Base-by-base conservation (phyloP, 1,140 invertebrate genomes). In the Agraylea sexmaculata region DNA sequence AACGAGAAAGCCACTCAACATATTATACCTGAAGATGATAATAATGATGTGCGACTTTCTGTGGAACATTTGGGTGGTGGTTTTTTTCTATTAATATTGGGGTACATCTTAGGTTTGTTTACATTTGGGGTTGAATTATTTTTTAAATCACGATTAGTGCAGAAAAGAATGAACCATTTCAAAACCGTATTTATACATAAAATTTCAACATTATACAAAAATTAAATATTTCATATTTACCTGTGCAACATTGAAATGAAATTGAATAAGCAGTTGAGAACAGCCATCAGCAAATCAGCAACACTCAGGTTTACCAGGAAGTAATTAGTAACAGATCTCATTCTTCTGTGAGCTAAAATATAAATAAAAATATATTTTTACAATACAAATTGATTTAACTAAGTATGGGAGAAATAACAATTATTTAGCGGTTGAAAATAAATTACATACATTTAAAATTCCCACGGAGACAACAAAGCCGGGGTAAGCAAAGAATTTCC, bases 261-360 rank as follows among this genome's bases (percentile, higher is more conserved):
- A 62, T 92, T 93, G 64, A 94, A 93, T 44, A 86, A 79, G 45
- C 91, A 90, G 59, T 95, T 96, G 40, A 95, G 66, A 0, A 84
- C 81, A 0, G 91, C 88, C 53, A 93, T 87, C 68, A 94, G 78
- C 15, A 88, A 74, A 59, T 96, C 91, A 11, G 92, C 89, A 15
- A 90, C 76, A 42, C 87, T 90, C 30, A 95, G 63, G 57, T 96
- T 96, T n/a, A 94, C 83, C 31, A 96, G 65, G 59, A 95, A 93
- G 57, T 94, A 94, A 65, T 95, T 96, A 33, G 91, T 95, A 2
- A 94, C 88, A 0, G 89, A 93, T 31, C 90, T 64, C 91, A 95
- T 95, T 40, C 87, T 69, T 43, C 86, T 77, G 64, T 93, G 84
- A 33, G 74, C 75, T 78, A 60, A 46, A 56, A 64, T n/a, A 40